A percentile compares a stretch with the other conserved stretches of the same genome.
Evolutionary conservation across 2,113 vertebrate genomes (phyloP).

Genomic region (Vulpes vulpes): DNA sequence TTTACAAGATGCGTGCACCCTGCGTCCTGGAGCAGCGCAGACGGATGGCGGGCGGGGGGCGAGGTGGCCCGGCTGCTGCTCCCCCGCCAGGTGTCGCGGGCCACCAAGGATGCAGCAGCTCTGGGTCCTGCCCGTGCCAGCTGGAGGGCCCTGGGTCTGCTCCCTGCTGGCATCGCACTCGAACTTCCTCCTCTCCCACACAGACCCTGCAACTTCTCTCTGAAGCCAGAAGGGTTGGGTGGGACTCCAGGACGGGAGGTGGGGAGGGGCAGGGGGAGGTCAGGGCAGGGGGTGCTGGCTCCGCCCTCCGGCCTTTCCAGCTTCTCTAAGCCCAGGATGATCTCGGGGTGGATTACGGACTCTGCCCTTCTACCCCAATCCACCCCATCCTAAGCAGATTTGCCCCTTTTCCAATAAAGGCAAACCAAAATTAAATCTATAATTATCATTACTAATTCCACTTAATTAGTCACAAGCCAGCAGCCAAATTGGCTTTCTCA

Average conservation of each 20-base stretch:
- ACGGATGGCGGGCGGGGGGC: rapidly evolving
- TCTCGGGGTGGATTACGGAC: neutral
- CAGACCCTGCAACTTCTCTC: neutral
- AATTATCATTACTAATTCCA: constrained; percentile 93
- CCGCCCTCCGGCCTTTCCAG: rapidly evolving
- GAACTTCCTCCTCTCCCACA: neutral
- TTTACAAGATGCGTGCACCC: too few species aligned
- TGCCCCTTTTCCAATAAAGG: constrained; percentile 87
- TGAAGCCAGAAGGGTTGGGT: neutral
- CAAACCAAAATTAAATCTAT: constrained; percentile 91
- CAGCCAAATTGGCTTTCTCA: constrained; percentile 93
- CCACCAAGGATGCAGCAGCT: rapidly evolving
- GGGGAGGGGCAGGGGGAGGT: neutral
- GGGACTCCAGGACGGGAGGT: neutral
- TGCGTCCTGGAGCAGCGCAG: neutral
- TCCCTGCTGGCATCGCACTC: neutral
- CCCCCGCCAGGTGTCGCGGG: rapidly evolving
- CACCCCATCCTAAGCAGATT: constrained; percentile 65
- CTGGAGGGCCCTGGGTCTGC: neutral
- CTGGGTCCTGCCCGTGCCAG: neutral
- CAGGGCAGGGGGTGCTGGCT: rapidly evolving
- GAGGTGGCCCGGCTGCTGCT: neutral
- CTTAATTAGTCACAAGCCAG: constrained; percentile 93
- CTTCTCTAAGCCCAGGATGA: neutral
- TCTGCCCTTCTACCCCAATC: neutral